Conservation (phyloP, 2,888 invertebrate species). For the Agrochola circellaris region DNA sequence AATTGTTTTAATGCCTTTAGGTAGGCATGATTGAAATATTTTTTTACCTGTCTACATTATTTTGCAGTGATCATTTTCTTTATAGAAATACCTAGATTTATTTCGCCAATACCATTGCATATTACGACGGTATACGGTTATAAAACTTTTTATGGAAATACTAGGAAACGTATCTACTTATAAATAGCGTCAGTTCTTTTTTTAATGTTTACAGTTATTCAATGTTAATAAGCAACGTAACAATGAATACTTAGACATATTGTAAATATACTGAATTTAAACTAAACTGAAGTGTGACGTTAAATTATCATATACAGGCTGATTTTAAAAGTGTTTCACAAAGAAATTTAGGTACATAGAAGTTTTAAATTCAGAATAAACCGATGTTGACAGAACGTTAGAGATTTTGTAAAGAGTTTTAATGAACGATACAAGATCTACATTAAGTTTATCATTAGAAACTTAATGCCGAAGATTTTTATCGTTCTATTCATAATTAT, state of each 20-base stretch:
- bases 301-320: slow-evolving; percentile 46
- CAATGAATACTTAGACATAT: slow-evolving; percentile 8
- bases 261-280: slow-evolving; percentile 10
- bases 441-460: neutral
- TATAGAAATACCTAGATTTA: neutral
- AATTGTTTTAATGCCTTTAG: neutral
- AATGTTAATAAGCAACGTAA: neutral
- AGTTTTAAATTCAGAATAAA: slow-evolving; percentile 9
- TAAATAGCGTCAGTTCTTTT: neutral
- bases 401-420: neutral
- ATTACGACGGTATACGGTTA: too few relatives aligned
- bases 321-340: slow-evolving; percentile 6
- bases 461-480: neutral
- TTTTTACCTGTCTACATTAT: too few relatives aligned
- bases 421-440: neutral
- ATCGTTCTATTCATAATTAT: neutral
- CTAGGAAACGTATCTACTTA: too few relatives aligned
- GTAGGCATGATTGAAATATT: too few relatives aligned
- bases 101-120: too few relatives aligned
- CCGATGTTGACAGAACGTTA: neutral
- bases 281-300: slow-evolving; percentile 35
- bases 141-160: too few relatives aligned
- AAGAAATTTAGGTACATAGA: neutral
- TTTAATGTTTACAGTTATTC: neutral
- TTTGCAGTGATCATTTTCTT: neutral